These are phyloP conservation scores for Ormyrus nitidulus DNA, from an alignment of 2,888 invertebrate genomes.

Conservation along the genomic window DNA sequence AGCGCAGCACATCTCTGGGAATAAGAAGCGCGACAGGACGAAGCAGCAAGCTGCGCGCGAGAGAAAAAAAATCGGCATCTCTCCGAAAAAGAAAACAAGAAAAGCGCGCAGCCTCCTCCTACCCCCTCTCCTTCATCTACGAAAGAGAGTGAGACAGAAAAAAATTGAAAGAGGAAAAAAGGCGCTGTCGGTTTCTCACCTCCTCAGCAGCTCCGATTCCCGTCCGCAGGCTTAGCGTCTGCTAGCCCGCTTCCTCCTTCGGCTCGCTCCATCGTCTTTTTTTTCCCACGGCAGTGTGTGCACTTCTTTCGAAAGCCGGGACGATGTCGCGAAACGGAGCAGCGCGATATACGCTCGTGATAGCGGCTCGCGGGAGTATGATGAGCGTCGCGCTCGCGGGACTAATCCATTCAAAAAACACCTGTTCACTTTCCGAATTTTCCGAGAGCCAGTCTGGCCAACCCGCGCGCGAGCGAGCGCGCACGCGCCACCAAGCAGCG, in stretches of 20 bases:
- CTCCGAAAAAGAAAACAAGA: slow-evolving; percentile 33
- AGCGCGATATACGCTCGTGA: no score
- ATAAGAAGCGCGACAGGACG: slow-evolving; percentile 18
- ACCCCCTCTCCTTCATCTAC: neutral
- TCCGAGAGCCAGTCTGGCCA: slow-evolving; percentile 80
- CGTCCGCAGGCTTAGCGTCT: slow-evolving; percentile 1
- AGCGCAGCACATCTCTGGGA: slow-evolving; percentile 21
- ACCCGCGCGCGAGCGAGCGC: slow-evolving; percentile 63
- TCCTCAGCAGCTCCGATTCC: slow-evolving; percentile 17
- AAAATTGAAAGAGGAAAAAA: neutral
- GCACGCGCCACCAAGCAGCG: slow-evolving; percentile 22
- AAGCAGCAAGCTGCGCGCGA: neutral
- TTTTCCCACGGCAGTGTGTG: neutral
- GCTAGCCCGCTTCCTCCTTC: neutral
- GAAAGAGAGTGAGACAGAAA: neutral
- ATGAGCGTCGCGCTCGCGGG: neutral
- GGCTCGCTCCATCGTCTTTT: slow-evolving; percentile 7
- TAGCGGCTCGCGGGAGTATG: neutral
- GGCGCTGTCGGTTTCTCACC: slow-evolving; percentile 10
- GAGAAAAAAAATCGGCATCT: slow-evolving; percentile 49
- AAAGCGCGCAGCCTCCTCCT: slow-evolving; percentile 24
- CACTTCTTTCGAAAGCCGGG: neutral
- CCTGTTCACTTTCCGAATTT: slow-evolving; percentile 85
- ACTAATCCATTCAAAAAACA: slow-evolving; percentile 83
- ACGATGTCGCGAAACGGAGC: no score